Base-by-base conservation (phyloP, 2,113 vertebrate genomes). In the Anser cygnoides region DNA sequence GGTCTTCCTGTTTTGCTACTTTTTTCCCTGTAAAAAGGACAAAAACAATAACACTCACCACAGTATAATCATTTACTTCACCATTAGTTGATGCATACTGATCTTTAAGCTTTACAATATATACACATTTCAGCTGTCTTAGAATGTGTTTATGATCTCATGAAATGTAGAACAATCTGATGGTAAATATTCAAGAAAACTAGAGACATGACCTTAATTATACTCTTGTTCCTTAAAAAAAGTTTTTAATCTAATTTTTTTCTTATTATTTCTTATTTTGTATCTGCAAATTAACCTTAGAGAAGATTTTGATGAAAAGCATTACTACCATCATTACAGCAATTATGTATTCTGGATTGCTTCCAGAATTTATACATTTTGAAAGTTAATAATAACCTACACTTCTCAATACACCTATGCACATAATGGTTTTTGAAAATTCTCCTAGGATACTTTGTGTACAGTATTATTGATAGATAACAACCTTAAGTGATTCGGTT, bases 1-100 rank as follows among this genome's bases (percentile, higher is more conserved):
- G 97, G 96, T 99, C 99, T 98, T 99, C 99, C 96, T 99, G 99
- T 67, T 99, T 99, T 58, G 99, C 99, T 94, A 99, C 97, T 97
- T 99, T 99, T 95, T 99, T 99, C 99, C 99, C 99, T 99, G 96
- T 16, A 73, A 85, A 96, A 94, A 91, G 43, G 84, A 96, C 11
- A 90, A 94, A 97, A 82, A 23, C 23, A 92, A 46, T 46, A 46
- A 20, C 15, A 63, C 61, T 78, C 63, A 96, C 4, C 33, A 91
- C 16, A 57, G 22, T 16, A 70, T 67, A 84, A 43, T 5, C 0
- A 81, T 10, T 75, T 84, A 72, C 7, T 92, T 80, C 66, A 13
- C 21, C 11, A 15, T 59, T 37, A 84, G 5, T 49, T 65, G 25
- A 67, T 33, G 17, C 14, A 33, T 54, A 1, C 11, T 35, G 6